Evolutionary conservation across 2,888 invertebrate genomes (phyloP).

Genomic region (Dasypolia templi): DNA sequence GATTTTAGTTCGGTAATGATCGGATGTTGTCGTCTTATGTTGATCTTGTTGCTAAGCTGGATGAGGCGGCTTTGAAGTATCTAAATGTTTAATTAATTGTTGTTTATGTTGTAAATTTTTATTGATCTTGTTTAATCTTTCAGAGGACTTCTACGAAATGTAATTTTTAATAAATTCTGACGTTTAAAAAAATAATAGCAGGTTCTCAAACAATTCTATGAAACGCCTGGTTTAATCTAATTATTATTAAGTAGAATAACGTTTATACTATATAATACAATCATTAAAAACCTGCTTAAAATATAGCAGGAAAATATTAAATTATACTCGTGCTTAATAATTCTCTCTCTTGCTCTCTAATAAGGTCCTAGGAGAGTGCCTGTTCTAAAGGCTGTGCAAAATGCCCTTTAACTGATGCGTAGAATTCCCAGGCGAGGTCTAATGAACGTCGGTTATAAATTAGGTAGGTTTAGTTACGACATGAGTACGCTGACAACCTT

Average conservation of each 20-base stretch:
- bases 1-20: slow-evolving; percentile 24
- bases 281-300: background rate
- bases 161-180: background rate
- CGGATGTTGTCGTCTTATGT: slow-evolving; percentile 6
- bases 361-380: slow-evolving; percentile 29
- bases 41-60: background rate
- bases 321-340: background rate
- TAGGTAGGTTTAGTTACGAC: slow-evolving; percentile 17
- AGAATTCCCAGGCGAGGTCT: slow-evolving; percentile 44
- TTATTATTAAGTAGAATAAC: background rate
- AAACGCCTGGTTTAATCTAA: background rate
- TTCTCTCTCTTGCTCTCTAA: too few species aligned
- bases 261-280: background rate
- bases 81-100: background rate
- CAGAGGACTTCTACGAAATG: background rate
- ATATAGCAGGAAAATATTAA: background rate
- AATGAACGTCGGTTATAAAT: slow-evolving; percentile 36
- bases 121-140: background rate
- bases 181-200: background rate
- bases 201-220: background rate
- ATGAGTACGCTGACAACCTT: slow-evolving; percentile 19
- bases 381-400: slow-evolving; percentile 39
- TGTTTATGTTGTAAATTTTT: background rate
- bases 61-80: background rate
- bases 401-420: slow-evolving; percentile 37